A percentile compares a stretch with the other conserved stretches of the same genome.
These are phyloP conservation scores for Dallia pectoralis DNA, from an alignment of 2,797 vertebrate species.

Conservation along the genomic window DNA sequence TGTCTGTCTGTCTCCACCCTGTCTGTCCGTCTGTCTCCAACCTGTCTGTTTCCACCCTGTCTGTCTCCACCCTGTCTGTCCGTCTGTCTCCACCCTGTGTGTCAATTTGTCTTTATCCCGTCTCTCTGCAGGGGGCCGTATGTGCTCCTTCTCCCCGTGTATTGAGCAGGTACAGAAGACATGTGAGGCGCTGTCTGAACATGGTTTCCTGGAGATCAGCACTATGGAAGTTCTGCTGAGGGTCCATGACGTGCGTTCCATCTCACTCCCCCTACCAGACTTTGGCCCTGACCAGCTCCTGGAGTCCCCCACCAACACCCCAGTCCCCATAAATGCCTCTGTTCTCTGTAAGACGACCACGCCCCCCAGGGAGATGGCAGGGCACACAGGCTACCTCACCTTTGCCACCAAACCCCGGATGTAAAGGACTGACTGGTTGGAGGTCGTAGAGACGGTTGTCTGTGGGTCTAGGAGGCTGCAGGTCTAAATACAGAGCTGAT, in stretches of 20 bases:
- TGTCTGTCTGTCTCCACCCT: not conserved
- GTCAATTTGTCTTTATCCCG: not conserved
- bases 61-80: not conserved
- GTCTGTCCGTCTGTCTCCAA: not conserved
- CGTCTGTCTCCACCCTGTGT: not conserved
- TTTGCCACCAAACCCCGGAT: conserved; percentile 91
- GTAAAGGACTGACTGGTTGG: conserved; percentile 47
- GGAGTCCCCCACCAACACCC: not conserved
- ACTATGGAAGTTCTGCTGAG: conserved; percentile 90
- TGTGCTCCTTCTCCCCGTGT: conserved; percentile 96
- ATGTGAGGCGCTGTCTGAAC: conserved; percentile 77
- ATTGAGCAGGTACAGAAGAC: conserved; percentile 97
- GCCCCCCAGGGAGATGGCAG: conserved; percentile 83
- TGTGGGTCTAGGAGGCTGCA: not conserved
- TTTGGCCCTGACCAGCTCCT: conserved; percentile 73
- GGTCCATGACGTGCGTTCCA: conserved; percentile 83
- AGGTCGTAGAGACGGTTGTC: not conserved
- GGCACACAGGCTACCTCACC: conserved; percentile 96
- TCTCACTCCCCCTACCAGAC: conserved; percentile 85
- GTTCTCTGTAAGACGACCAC: conserved; percentile 82
- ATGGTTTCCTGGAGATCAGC: conserved; percentile 86
- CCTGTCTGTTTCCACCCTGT: not conserved
- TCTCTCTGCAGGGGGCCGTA: conserved; percentile 80
- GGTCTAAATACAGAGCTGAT: not conserved
- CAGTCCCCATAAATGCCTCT: conserved; percentile 45